These are phyloP conservation scores for Microchirus variegatus DNA, from an alignment of 2,797 vertebrate species.

Conservation along the genomic window DNA sequence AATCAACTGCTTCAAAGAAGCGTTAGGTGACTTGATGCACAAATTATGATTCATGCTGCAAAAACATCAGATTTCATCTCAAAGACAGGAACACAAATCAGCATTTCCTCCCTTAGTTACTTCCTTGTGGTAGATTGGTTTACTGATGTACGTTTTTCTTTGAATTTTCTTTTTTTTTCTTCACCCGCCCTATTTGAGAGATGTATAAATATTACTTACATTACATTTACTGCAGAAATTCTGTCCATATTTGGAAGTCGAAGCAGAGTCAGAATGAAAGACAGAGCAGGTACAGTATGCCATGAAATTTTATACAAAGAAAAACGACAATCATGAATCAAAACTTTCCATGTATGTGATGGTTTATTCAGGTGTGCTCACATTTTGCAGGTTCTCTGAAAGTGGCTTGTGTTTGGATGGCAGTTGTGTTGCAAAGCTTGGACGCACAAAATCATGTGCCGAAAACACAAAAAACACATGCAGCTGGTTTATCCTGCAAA, in stretches of 20 bases:
- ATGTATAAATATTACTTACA: background rate
- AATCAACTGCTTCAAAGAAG: no score
- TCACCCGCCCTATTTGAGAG: constrained; percentile 25
- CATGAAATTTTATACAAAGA: background rate
- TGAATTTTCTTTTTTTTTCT: constrained; percentile 42
- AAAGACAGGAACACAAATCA: background rate
- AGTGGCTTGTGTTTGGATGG: constrained; percentile 19
- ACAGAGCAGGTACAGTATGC: constrained; percentile 46
- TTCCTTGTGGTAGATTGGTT: constrained; percentile 3
- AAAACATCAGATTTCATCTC: no score
- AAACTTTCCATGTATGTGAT: background rate
- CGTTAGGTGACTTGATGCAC: no score
- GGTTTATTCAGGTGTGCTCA: background rate
- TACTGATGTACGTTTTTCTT: constrained; percentile 11
- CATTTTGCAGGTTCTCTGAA: constrained; percentile 40
- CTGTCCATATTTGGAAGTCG: background rate
- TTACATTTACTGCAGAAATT: background rate
- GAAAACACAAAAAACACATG: background rate
- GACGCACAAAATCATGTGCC: constrained; percentile 3
- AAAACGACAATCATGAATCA: background rate
- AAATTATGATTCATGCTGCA: no score
- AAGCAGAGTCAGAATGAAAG: constrained; percentile 39
- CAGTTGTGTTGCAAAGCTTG: constrained; percentile 27
- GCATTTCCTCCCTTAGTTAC: background rate
- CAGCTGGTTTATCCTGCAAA: constrained; percentile 14